A percentile compares a stretch with the other conserved stretches of the same genome.
These are phyloP conservation scores for Allacma fusca DNA, from an alignment of 2,888 invertebrate genomes.

Conservation along the genomic window DNA sequence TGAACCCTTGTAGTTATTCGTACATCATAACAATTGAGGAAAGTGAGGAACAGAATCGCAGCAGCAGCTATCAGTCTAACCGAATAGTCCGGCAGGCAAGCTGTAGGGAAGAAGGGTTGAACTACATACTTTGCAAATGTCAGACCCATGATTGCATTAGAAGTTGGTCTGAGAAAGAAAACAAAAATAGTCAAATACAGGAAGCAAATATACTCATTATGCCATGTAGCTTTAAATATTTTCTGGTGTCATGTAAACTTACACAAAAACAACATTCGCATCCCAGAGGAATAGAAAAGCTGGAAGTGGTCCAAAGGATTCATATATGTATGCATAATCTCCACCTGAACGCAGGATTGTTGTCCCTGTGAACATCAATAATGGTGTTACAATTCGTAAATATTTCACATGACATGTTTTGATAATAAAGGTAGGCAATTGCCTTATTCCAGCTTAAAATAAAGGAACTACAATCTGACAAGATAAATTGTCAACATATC, in stretches of 20 bases:
- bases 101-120: slow-evolving; percentile 84
- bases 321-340: slow-evolving; percentile 93
- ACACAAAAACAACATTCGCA: slow-evolving; percentile 70
- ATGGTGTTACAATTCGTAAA: too few species aligned
- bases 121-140: slow-evolving; percentile 93
- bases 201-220: too few species aligned
- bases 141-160: slow-evolving; percentile 91
- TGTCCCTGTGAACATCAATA: slow-evolving; percentile 77
- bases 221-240: too few species aligned
- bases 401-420: too few species aligned
- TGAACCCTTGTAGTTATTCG: slow-evolving; percentile 84
- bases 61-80: slow-evolving; percentile 85
- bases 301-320: slow-evolving; percentile 87
- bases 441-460: too few species aligned
- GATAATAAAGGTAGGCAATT: too few species aligned
- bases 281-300: slow-evolving; percentile 95
- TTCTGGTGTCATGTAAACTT: too few species aligned
- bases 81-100: slow-evolving; percentile 81
- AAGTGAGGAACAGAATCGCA: slow-evolving; percentile 85
- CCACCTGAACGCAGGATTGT: slow-evolving; percentile 96
- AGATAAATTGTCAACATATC: too few species aligned
- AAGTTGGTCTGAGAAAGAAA: slow-evolving; percentile 89
- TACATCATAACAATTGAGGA: slow-evolving; percentile 87
- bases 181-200: slow-evolving; percentile 93
- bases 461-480: too few species aligned